Conservation (phyloP, 2,113 vertebrate species). For the Cyanoderma ruficeps region DNA sequence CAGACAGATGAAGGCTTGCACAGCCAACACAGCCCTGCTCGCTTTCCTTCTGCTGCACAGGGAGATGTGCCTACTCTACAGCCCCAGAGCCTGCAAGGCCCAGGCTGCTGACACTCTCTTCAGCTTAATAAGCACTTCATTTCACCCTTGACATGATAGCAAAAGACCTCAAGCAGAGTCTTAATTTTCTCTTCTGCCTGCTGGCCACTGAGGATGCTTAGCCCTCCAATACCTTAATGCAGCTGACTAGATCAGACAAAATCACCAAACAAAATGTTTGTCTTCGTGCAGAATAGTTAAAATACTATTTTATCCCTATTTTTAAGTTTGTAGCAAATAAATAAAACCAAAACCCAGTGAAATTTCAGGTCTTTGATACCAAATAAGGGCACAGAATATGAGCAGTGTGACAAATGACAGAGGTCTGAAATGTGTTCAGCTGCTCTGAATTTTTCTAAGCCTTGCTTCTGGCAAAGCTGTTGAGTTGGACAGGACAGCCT, state of each 20-base stretch:
- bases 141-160: neutral
- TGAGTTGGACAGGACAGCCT: neutral
- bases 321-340: neutral
- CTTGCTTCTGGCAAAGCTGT: slow-evolving; percentile 9
- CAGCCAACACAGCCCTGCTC: rapidly evolving
- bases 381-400: neutral
- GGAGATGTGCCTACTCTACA: rapidly evolving
- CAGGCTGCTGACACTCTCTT: neutral
- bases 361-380: neutral
- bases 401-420: neutral
- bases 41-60: rapidly evolving
- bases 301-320: neutral
- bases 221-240: neutral
- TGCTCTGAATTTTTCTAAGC: slow-evolving; percentile 14
- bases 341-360: neutral
- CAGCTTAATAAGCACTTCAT: neutral
- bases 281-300: neutral
- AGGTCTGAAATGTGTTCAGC: neutral
- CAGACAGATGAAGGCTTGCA: neutral
- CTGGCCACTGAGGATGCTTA: neutral
- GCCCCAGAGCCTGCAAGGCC: neutral
- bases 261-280: neutral
- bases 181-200: slow-evolving; percentile 17
- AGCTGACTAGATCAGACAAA: neutral
- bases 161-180: neutral